phyloP scores from a whole-genome alignment of 2,888 invertebrate genomes.

The Caenorhabditis sulstoni region DNA sequence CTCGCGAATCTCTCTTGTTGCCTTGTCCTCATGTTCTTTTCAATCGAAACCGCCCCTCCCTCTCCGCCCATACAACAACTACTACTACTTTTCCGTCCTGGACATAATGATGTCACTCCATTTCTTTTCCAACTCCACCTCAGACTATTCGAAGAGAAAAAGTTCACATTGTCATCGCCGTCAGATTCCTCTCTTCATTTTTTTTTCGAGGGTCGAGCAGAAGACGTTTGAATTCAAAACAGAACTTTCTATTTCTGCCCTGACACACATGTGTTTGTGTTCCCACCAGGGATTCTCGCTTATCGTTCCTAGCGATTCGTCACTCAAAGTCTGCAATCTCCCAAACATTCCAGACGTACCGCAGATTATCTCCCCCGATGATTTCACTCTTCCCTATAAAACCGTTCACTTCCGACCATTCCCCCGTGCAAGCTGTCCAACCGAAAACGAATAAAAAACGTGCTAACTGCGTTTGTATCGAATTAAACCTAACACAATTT shows the following conservation, averaged over 20 bases:
- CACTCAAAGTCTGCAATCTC: not conserved
- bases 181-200: constrained; percentile 9
- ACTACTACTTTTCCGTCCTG: constrained; percentile 17
- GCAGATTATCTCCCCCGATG: constrained; percentile 29
- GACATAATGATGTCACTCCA: constrained; percentile 26
- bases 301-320: constrained; percentile 30
- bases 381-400: constrained; percentile 27
- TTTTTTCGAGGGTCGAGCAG: constrained; percentile 1
- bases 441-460: not conserved
- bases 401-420: not conserved
- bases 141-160: not conserved
- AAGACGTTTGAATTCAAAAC: not conserved
- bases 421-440: too few relatives aligned
- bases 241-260: constrained; percentile 23
- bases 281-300: too few relatives aligned
- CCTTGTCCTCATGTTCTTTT: constrained; percentile 38
- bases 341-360: not conserved
- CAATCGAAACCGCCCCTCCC: constrained; percentile 12
- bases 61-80: not conserved
- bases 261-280: constrained; percentile 4
- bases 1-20: constrained; percentile 19
- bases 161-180: constrained; percentile 17
- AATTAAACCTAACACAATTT: constrained; percentile 9
- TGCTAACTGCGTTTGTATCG: not conserved
- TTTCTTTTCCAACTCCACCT: too few relatives aligned